These are phyloP conservation scores for Rhinoraja longicauda DNA, from an alignment of 2,797 vertebrate genomes.

Conservation along the genomic window DNA sequence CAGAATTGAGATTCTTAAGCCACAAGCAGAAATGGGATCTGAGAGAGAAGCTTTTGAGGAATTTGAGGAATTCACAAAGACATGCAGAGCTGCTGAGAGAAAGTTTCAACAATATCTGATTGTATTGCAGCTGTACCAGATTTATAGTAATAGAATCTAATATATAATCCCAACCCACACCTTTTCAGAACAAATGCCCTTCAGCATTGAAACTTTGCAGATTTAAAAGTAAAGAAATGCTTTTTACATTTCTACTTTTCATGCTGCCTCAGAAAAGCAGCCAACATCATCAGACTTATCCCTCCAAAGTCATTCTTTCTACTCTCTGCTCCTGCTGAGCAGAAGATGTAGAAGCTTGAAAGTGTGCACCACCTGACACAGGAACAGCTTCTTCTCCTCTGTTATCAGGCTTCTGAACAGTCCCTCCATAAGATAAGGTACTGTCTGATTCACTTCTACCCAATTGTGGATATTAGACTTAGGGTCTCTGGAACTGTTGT, in stretches of 20 bases:
- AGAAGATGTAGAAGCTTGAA: too few relatives aligned
- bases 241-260: neutral
- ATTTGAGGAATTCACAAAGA: neutral
- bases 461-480: too few relatives aligned
- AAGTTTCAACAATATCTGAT: neutral
- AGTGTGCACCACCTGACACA: too few relatives aligned
- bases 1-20: neutral
- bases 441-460: too few relatives aligned
- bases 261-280: too few relatives aligned
- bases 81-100: neutral
- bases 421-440: too few relatives aligned
- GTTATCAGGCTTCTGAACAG: too few relatives aligned
- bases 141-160: neutral
- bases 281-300: too few relatives aligned
- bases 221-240: neutral
- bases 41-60: neutral
- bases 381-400: too few relatives aligned
- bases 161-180: neutral
- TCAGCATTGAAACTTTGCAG: neutral
- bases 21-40: neutral
- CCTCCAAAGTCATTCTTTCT: too few relatives aligned
- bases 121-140: neutral
- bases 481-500: too few relatives aligned
- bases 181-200: neutral
- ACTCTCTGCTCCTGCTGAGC: too few relatives aligned